Evolutionary conservation across 1,140 invertebrate species (phyloP).

Genomic region (Brachionus koreanus): DNA sequence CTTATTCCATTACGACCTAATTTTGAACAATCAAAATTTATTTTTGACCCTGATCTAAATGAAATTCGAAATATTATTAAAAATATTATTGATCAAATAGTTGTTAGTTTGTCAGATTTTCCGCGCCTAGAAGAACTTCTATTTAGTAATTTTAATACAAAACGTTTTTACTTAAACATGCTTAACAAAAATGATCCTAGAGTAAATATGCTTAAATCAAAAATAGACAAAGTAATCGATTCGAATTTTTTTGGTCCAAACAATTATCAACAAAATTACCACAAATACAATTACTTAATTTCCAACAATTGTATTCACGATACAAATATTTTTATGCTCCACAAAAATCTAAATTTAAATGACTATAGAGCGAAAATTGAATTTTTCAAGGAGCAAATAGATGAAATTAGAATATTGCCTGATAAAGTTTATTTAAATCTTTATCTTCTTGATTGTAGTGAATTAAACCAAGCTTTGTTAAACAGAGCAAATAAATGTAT

Average conservation of each 20-base stretch:
- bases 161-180: not conserved
- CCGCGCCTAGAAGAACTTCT: not conserved
- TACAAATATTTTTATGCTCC: conserved; percentile 59
- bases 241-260: not conserved
- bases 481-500: conserved; percentile 63
- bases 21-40: not conserved
- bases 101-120: not conserved
- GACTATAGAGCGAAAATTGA: conserved; percentile 62
- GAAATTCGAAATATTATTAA: not conserved
- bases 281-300: conserved; percentile 59
- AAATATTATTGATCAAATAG: not conserved
- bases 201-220: not conserved
- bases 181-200: not conserved
- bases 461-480: conserved; percentile 49
- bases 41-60: not conserved
- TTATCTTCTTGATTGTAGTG: conserved; percentile 63
- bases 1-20: not conserved
- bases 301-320: conserved; percentile 66
- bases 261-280: not conserved
- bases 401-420: conserved; percentile 73
- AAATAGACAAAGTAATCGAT: not conserved
- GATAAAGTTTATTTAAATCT: conserved; percentile 71
- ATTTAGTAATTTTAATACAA: not conserved
- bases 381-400: conserved; percentile 66
- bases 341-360: conserved; percentile 42